Evolutionary conservation across 30 jellyfish, hydroid and myxozoan species (phyloP).

Genomic region (Catostylus mosaicus): DNA sequence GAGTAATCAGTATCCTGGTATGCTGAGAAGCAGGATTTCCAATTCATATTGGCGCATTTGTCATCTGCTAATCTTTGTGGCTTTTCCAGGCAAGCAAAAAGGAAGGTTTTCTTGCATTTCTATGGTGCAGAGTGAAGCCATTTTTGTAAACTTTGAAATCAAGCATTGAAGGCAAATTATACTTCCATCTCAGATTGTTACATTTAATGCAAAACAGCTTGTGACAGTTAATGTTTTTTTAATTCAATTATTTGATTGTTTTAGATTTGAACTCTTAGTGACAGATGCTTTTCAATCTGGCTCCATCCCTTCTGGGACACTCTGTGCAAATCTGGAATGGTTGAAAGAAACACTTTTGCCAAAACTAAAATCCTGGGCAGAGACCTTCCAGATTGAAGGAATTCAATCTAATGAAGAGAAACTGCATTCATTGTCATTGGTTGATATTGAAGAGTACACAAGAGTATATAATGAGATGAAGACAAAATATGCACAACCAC

Average conservation of each 20-base stretch:
- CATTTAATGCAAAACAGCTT: too few species aligned
- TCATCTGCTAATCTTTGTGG: too few species aligned
- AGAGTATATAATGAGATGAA: slow-evolving; percentile 67
- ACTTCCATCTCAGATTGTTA: too few species aligned
- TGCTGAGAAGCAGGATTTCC: too few species aligned
- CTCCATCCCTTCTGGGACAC: slow-evolving; percentile 47
- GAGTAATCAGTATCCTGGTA: too few species aligned
- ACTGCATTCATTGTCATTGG: slow-evolving; percentile 75
- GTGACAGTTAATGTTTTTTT: background rate
- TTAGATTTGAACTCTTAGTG: slow-evolving; percentile 36
- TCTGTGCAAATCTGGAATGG: slow-evolving; percentile 79
- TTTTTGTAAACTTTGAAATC: too few species aligned
- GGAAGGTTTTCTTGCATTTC: too few species aligned
- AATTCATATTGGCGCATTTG: too few species aligned
- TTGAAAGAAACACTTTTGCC: slow-evolving; percentile 58
- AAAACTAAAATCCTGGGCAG: slow-evolving; percentile 82
- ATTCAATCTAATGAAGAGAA: slow-evolving; percentile 19
- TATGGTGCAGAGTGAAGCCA: too few species aligned
- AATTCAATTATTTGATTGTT: background rate
- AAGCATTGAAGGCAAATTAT: too few species aligned
- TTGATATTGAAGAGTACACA: slow-evolving; percentile 77
- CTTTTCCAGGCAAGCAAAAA: too few species aligned
- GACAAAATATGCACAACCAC: slow-evolving; percentile 78
- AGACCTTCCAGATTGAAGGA: slow-evolving; percentile 27
- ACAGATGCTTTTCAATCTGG: slow-evolving; percentile 29